Base-by-base conservation (phyloP, 2,113 vertebrate species). In the Rhipidura dahli region DNA sequence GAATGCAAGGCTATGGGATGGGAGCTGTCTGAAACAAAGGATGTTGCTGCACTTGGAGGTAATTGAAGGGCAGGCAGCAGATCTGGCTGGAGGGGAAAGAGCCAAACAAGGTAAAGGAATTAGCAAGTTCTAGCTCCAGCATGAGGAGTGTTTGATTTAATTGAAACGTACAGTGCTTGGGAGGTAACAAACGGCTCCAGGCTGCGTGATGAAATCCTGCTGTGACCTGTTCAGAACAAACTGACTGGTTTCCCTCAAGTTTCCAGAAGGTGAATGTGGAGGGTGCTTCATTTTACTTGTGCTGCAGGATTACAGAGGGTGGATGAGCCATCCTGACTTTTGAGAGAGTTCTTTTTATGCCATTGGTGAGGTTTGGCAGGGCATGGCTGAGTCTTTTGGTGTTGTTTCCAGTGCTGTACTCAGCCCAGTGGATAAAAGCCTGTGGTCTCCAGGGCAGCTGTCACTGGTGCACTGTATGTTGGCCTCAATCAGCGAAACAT, bases 31-130 rank as follows among this genome's bases (percentile, higher is more conserved):
- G 77, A 69, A 65, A 63, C 30, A 18, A 39, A 81, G 42, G n/a
- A n/a, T 40, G 31, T 37, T 14, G 31, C 69, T 65, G 54, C 14
- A 7, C 26, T 35, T 15, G 49, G 53, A 80, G 57, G 28, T 86
- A 86, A 96, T 86, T 89, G 88, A 87, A 90, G 54, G 64, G 83
- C 80, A 86, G 66, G 76, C 57, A 77, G 22, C 66, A 80, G 89
- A 83, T 37, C 12, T 68, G 86, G 66, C 86, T 19, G 22, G 68
- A 83, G 59, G 79, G 50, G 23, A 87, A 75, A 61, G 57, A 79
- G 44, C 42, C 49, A 79, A 92, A 76, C 23, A 59, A 63, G 79
- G 59, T 31, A 23, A 83, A 90, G 72, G 80, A 83, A 51, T 85
- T 45, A 85, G 35, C 77, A 57, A 64, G 12, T 61, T 50, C 33